Percentiles rank a stretch among this genome's conserved stretches.
These are phyloP conservation scores for Otus sunia DNA, from an alignment of 2,113 vertebrate genomes.

Conservation along the genomic window DNA sequence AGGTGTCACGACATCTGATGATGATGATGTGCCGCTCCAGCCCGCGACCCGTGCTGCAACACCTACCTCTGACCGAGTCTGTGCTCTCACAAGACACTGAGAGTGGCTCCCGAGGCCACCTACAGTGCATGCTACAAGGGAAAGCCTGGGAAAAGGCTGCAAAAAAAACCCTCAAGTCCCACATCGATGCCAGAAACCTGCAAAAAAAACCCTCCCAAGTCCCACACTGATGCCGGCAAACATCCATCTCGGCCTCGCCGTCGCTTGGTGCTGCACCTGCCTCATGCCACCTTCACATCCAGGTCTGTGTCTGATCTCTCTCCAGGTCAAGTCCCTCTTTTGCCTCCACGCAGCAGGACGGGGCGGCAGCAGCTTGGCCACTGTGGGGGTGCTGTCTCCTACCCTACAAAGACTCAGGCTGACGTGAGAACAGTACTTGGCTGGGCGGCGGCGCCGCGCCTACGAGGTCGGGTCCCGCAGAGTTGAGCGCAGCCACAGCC, in stretches of 20 bases:
- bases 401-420: conserved; percentile 69
- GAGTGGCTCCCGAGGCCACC: not conserved
- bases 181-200: not conserved
- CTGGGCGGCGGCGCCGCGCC: conserved; percentile 9
- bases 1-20: rapidly evolving
- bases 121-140: not conserved
- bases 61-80: not conserved
- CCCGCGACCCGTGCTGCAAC: rapidly evolving
- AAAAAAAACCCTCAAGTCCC: not conserved
- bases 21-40: rapidly evolving
- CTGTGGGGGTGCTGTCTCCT: conserved; percentile 54
- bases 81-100: rapidly evolving
- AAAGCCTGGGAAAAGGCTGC: not conserved
- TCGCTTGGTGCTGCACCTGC: rapidly evolving
- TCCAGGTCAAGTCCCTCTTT: not conserved
- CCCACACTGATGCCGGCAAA: rapidly evolving
- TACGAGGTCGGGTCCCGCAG: conserved; percentile 67
- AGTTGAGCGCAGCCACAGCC: conserved; percentile 66
- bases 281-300: rapidly evolving
- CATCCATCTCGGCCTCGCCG: not conserved
- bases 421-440: conserved; percentile 69
- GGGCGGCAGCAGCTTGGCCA: not conserved
- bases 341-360: not conserved
- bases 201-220: not conserved
- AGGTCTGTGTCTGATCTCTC: rapidly evolving